phyloP scores from a whole-genome alignment of 2,888 invertebrate genomes.

The Lasius fuliginosus region DNA sequence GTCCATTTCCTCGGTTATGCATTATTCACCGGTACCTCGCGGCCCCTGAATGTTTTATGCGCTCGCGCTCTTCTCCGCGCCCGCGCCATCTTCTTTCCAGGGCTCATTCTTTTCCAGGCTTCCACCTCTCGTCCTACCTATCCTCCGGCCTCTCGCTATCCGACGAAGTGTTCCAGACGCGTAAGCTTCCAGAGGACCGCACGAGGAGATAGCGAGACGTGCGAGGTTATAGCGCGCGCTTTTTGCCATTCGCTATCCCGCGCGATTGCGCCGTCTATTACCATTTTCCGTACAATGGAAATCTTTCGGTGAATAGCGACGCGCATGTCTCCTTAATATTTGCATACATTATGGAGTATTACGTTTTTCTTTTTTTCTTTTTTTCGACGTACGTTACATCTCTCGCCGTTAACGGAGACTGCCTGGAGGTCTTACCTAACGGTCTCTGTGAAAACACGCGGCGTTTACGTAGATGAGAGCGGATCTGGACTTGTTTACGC shows the following conservation, averaged over 20 bases:
- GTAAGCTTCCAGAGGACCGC: slow-evolving; percentile 56
- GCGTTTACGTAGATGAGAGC: slow-evolving; percentile 6
- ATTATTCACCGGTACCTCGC: slow-evolving; percentile 83
- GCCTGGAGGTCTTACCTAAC: not conserved
- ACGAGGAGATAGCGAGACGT: slow-evolving; percentile 55
- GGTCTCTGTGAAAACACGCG: slow-evolving; percentile 4
- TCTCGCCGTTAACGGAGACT: slow-evolving; percentile 14
- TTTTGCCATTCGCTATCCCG: slow-evolving; percentile 43
- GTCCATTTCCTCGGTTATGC: slow-evolving; percentile 84
- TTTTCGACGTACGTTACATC: slow-evolving; percentile 20
- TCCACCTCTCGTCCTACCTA: slow-evolving; percentile 27
- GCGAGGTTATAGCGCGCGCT: slow-evolving; percentile 48
- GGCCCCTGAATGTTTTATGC: slow-evolving; percentile 82
- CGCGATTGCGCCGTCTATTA: slow-evolving; percentile 61
- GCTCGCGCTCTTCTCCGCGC: slow-evolving; percentile 63
- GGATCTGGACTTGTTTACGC: slow-evolving; percentile 8
- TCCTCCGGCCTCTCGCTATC: slow-evolving; percentile 14
- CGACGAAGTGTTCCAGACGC: slow-evolving; percentile 58
- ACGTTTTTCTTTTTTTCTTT: slow-evolving; percentile 9
- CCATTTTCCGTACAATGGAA: slow-evolving; percentile 69
- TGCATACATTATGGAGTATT: slow-evolving; percentile 57
- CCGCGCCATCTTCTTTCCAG: slow-evolving; percentile 48
- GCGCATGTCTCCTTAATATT: slow-evolving; percentile 62
- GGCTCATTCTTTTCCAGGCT: slow-evolving; percentile 58
- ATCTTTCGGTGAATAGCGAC: slow-evolving; percentile 61